Evolutionary conservation across 2,888 invertebrate genomes (phyloP).

Genomic region (Chymomyza procnemis): DNA sequence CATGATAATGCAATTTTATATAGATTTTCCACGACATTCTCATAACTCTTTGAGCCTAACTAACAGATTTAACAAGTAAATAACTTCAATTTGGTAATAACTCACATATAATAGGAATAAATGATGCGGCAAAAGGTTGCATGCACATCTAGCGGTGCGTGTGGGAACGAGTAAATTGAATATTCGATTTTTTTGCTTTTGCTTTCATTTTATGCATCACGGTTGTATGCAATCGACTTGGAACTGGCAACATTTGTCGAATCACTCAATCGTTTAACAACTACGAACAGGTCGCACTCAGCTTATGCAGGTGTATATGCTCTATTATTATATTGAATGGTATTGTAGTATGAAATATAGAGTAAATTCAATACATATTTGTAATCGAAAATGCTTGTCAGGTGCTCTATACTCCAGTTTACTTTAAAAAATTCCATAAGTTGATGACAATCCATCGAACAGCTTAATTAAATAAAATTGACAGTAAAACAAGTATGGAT

Average conservation of each 20-base stretch:
- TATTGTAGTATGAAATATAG: too few species aligned
- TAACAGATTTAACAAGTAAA: neutral
- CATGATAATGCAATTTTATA: neutral
- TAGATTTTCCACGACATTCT: constrained; percentile 30
- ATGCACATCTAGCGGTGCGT: neutral
- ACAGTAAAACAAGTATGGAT: neutral
- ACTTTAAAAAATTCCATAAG: constrained; percentile 37
- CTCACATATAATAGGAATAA: neutral
- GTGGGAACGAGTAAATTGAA: neutral
- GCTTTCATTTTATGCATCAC: neutral
- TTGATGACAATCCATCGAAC: constrained; percentile 53
- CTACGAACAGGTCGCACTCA: constrained; percentile 12
- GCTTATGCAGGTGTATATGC: constrained; percentile 19
- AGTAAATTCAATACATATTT: constrained; percentile 1
- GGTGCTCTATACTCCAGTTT: neutral
- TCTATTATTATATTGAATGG: constrained; percentile 44
- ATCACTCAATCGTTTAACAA: constrained; percentile 44
- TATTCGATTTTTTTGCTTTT: neutral
- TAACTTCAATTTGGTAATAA: neutral
- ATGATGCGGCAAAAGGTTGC: neutral
- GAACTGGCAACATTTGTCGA: constrained; percentile 51
- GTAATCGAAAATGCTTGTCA: constrained; percentile 17
- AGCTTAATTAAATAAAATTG: constrained; percentile 7
- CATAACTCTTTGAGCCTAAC: constrained; percentile 12
- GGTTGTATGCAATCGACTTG: constrained; percentile 49